Conservation (phyloP, 1,140 invertebrate species). For the Stegodyphus mimosarum region DNA sequence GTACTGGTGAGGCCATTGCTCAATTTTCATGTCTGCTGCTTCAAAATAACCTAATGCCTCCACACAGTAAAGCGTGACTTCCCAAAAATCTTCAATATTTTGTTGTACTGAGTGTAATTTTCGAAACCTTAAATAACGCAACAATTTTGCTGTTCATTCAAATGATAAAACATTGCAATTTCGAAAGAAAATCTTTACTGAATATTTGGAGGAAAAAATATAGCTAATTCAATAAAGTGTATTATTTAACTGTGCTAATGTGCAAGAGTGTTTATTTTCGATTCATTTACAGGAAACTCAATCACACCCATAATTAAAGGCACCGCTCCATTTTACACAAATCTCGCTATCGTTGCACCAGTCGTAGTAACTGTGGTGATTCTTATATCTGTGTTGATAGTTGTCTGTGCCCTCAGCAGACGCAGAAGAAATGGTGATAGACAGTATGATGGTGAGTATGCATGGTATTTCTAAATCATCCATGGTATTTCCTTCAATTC, state of each 20-base stretch:
- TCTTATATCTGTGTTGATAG: slow-evolving; percentile 43
- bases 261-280: not conserved
- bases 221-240: not conserved
- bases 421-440: slow-evolving; percentile 36
- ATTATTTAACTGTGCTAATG: not conserved
- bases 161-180: no score
- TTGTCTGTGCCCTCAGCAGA: slow-evolving; percentile 44
- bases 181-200: not conserved
- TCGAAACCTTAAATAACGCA: no score
- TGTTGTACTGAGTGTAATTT: no score
- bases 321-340: slow-evolving; percentile 40
- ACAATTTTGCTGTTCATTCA: no score
- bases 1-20: no score
- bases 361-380: slow-evolving; percentile 47
- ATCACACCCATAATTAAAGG: slow-evolving; percentile 23
- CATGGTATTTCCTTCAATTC: no score
- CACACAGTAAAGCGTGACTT: no score
- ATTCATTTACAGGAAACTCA: not conserved
- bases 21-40: no score
- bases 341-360: slow-evolving; percentile 46
- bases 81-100: no score
- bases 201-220: not conserved
- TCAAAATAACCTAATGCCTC: no score
- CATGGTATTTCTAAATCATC: no score
- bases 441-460: slow-evolving; percentile 43